phyloP scores from a whole-genome alignment of 1,140 invertebrate genomes.

The Anastrepha obliqua region DNA sequence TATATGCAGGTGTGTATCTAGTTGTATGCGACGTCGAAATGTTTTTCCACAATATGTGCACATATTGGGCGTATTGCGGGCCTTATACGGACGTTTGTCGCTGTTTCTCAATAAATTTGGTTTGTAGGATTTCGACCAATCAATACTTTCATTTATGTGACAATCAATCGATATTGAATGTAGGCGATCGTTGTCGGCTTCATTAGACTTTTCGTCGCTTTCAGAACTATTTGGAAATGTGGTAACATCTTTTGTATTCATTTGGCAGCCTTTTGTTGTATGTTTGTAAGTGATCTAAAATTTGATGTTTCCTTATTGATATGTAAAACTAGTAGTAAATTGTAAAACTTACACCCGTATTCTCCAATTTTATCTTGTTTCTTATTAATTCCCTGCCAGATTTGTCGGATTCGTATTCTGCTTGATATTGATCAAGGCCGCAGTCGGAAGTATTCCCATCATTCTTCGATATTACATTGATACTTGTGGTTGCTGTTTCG shows the following conservation, averaged over 20 bases:
- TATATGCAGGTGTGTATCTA: constrained; percentile 77
- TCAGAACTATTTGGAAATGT: not conserved
- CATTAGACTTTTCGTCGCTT: not conserved
- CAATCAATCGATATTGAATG: not conserved
- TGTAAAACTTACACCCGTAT: not conserved
- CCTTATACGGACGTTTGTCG: constrained; percentile 56
- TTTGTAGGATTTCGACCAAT: constrained; percentile 22
- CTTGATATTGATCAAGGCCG: too few species aligned
- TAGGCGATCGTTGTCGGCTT: not conserved
- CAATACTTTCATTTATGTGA: not conserved
- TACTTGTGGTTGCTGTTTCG: not conserved
- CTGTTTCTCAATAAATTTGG: not conserved
- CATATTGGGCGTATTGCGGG: constrained; percentile 57
- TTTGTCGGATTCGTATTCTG: not conserved
- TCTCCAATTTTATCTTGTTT: not conserved
- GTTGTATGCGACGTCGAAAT: constrained; percentile 59
- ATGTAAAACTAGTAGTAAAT: not conserved
- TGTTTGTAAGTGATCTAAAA: too few species aligned
- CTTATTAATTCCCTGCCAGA: not conserved
- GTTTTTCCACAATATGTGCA: constrained; percentile 61
- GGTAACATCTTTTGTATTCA: too few species aligned
- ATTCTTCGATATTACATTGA: not conserved
- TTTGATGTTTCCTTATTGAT: too few species aligned
- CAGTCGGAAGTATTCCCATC: not conserved
- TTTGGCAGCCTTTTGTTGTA: too few species aligned